These are phyloP conservation scores for Sarcophilus harrisii DNA, from an alignment of 2,797 vertebrate genomes.

Conservation along the genomic window DNA sequence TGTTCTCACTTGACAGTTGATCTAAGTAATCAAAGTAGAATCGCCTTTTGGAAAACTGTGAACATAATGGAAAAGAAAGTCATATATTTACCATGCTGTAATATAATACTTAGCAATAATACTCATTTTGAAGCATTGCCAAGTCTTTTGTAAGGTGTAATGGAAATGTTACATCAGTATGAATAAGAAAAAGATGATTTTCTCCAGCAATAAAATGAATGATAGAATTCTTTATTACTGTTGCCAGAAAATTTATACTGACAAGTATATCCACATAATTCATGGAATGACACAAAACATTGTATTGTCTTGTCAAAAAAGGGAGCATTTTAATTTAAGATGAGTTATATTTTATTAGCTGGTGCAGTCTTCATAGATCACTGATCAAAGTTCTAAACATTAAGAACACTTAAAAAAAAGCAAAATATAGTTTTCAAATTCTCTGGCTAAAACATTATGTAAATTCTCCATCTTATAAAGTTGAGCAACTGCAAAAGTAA, in stretches of 20 bases:
- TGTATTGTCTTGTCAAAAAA: slow-evolving; percentile 77
- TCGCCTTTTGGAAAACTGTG: slow-evolving; percentile 67
- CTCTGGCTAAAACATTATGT: slow-evolving; percentile 50
- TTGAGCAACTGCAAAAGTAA: not conserved
- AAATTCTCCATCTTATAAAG: slow-evolving; percentile 39
- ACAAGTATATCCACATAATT: slow-evolving; percentile 76
- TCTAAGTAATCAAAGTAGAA: slow-evolving; percentile 68
- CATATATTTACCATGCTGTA: slow-evolving; percentile 78
- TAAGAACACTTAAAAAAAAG: slow-evolving; percentile 69
- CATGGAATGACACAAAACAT: slow-evolving; percentile 67
- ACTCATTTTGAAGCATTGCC: slow-evolving; percentile 79
- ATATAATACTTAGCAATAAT: slow-evolving; percentile 81
- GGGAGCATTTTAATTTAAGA: slow-evolving; percentile 76
- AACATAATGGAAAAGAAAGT: slow-evolving; percentile 74
- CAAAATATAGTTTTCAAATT: slow-evolving; percentile 60
- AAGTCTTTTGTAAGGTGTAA: slow-evolving; percentile 78
- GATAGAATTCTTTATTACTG: slow-evolving; percentile 77
- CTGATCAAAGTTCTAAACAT: slow-evolving; percentile 63
- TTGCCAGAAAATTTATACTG: slow-evolving; percentile 81
- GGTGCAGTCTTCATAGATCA: slow-evolving; percentile 62
- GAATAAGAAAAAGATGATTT: slow-evolving; percentile 77
- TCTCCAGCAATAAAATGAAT: slow-evolving; percentile 78
- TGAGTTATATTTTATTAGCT: slow-evolving; percentile 71
- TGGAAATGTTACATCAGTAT: slow-evolving; percentile 69
- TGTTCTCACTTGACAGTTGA: slow-evolving; percentile 52